Evolutionary conservation across 2,888 invertebrate species (phyloP).

Genomic region (Yponomeuta malinellus): DNA sequence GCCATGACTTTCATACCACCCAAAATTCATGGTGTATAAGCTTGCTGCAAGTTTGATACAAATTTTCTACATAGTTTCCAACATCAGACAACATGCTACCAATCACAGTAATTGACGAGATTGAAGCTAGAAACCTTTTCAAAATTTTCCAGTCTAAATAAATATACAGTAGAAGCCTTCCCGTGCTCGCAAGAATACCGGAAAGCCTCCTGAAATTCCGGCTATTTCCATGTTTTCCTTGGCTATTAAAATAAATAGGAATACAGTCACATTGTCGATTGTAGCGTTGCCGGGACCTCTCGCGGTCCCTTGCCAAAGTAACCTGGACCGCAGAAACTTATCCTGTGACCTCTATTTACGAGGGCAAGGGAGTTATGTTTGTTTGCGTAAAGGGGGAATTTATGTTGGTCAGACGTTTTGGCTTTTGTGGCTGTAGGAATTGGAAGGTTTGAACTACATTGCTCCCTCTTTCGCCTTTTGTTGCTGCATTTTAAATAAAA

Average conservation of each 20-base stretch:
- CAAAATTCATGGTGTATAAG: too few relatives aligned
- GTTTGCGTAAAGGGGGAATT: not conserved
- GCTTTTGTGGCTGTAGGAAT: not conserved
- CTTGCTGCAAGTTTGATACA: too few relatives aligned
- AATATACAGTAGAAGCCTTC: not conserved
- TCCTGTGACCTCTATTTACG: not conserved
- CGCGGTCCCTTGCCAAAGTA: not conserved
- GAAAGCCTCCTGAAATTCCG: not conserved
- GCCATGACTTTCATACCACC: too few relatives aligned
- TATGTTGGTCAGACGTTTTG: not conserved
- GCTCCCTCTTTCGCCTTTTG: not conserved
- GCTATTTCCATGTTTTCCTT: not conserved
- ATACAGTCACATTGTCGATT: not conserved
- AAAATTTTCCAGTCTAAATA: too few relatives aligned
- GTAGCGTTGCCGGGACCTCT: not conserved
- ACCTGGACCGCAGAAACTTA: not conserved
- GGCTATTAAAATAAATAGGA: not conserved
- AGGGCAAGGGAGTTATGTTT: not conserved
- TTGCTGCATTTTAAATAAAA: not conserved
- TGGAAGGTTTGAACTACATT: not conserved
- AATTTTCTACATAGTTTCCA: too few relatives aligned
- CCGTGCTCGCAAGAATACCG: not conserved
- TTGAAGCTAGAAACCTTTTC: too few relatives aligned
- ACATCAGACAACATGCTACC: too few relatives aligned
- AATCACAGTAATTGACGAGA: too few relatives aligned